phyloP scores from a whole-genome alignment of 2,888 invertebrate species.

The Mystacides longicornis region DNA sequence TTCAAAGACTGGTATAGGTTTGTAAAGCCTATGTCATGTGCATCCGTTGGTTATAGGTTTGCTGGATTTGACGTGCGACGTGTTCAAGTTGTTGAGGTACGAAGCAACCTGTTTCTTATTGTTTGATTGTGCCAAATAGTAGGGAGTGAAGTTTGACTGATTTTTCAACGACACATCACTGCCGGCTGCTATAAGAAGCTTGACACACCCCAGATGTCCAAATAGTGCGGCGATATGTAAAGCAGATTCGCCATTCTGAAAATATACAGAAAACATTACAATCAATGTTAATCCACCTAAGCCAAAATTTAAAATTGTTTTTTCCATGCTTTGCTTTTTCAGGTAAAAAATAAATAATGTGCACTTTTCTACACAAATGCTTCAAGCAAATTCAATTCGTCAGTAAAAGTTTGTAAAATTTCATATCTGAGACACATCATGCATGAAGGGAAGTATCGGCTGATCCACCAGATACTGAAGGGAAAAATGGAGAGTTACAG shows the following conservation, averaged over 20 bases:
- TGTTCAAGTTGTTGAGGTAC: slow-evolving; percentile 36
- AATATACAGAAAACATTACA: background rate
- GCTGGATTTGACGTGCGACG: slow-evolving; percentile 6
- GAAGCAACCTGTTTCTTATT: slow-evolving; percentile 48
- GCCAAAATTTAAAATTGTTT: too few relatives aligned
- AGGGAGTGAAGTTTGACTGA: slow-evolving; percentile 62
- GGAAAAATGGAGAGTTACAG: too few relatives aligned
- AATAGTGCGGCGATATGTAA: slow-evolving; percentile 87
- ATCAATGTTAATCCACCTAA: too few relatives aligned
- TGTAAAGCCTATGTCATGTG: slow-evolving; percentile 18
- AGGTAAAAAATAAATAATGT: too few relatives aligned
- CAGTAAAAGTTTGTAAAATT: too few relatives aligned
- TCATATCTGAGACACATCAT: too few relatives aligned
- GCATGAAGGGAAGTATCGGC: too few relatives aligned
- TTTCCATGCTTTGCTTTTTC: too few relatives aligned
- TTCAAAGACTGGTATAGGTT: slow-evolving; percentile 9
- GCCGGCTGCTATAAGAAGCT: slow-evolving; percentile 64
- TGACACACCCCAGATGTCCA: slow-evolving; percentile 74
- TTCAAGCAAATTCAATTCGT: too few relatives aligned
- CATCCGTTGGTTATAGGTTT: slow-evolving; percentile 3
- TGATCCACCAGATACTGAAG: too few relatives aligned
- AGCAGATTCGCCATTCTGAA: slow-evolving; percentile 85
- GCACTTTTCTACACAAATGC: too few relatives aligned
- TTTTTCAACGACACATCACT: slow-evolving; percentile 62
- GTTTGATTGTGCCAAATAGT: slow-evolving; percentile 55